Base-by-base conservation (phyloP, 2,113 vertebrate genomes). In the Ibidorhyncha struthersii region DNA sequence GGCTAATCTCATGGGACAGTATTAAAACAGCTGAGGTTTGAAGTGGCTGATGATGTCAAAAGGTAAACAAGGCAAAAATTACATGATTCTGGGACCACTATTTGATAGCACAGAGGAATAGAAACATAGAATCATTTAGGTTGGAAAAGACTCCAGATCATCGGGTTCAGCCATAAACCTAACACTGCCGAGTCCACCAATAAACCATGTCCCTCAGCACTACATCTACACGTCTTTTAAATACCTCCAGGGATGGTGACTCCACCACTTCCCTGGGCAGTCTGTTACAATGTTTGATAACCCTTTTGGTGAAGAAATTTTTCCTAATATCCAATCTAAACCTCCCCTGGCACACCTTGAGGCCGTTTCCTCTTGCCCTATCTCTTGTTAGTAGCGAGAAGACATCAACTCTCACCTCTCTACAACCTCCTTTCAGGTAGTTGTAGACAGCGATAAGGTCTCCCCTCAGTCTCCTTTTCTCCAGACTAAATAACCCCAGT, bases 341-440 rank as follows among this genome's bases (percentile, higher is more conserved):
- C 27, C 12, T 55, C 2, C 18, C 6, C 8, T 72, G 34, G 10
- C 0, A 1, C 6, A 63, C n/a, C 8, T 20, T n/a, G 30, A 49
- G 9, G 5, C 3, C 0, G 0, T 63, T 63, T 40, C 21, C 4
- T 63, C 27, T 47, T 5, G 4, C 63, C 47, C 12, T 55, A 15
- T 53, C 1, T 0, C 29, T 8, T 15, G 8, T 23, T 19, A 50
- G 11, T 2, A 25, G 12, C 12, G 9, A 67, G 18, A 61, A 74
- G 14, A 56, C n/a, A 29, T n/a, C 0, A 0, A 50, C 14, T 0
- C 3, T 4, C 19, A 14, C 52, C 14, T 18, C 6, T 1, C n/a
- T 58, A 15, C 12, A 40, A 3, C 19, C 29, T 43, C 26, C 20
- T 36, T 36, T 32, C 61, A 66, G 23, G 19, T 0, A 67, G 19